Evolutionary conservation across 2,888 invertebrate species (phyloP).

Genomic region (Megaustenia siamemsis): DNA sequence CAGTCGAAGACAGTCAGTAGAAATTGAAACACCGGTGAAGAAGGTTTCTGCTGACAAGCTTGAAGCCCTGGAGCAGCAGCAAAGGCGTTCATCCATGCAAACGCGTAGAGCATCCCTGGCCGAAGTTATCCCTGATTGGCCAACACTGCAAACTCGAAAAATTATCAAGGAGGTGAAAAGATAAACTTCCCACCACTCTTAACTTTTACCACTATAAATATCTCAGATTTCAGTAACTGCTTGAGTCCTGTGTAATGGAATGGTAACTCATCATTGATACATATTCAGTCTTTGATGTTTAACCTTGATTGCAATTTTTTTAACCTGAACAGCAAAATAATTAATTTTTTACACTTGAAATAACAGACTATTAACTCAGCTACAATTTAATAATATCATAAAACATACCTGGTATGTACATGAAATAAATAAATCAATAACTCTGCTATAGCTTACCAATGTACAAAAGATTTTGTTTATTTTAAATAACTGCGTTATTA

Average conservation of each 20-base stretch:
- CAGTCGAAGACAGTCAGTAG: conserved; percentile 67
- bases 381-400: background rate
- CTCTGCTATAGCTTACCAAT: too few relatives aligned
- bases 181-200: conserved; percentile 20
- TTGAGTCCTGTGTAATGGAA: conserved; percentile 27
- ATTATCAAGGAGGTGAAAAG: conserved; percentile 73
- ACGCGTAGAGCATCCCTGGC: conserved; percentile 74
- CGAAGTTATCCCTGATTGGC: conserved; percentile 98
- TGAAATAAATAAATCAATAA: too few relatives aligned
- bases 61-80: conserved; percentile 72
- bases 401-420: too few relatives aligned
- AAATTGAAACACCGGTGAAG: conserved; percentile 68
- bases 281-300: conserved; percentile 20
- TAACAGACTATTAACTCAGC: background rate
- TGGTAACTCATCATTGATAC: conserved; percentile 30
- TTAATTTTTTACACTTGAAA: background rate
- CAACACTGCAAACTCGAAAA: conserved; percentile 84
- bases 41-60: conserved; percentile 71
- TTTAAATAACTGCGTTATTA: too few relatives aligned
- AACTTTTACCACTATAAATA: conserved; percentile 21
- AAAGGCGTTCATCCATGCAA: conserved; percentile 71
- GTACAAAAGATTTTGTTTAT: too few relatives aligned
- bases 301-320: conserved; percentile 30
- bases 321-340: conserved; percentile 31
- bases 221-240: conserved; percentile 33